These are phyloP conservation scores for Brachionus calyciflorus DNA, from an alignment of 1,140 invertebrate genomes.

Conservation along the genomic window DNA sequence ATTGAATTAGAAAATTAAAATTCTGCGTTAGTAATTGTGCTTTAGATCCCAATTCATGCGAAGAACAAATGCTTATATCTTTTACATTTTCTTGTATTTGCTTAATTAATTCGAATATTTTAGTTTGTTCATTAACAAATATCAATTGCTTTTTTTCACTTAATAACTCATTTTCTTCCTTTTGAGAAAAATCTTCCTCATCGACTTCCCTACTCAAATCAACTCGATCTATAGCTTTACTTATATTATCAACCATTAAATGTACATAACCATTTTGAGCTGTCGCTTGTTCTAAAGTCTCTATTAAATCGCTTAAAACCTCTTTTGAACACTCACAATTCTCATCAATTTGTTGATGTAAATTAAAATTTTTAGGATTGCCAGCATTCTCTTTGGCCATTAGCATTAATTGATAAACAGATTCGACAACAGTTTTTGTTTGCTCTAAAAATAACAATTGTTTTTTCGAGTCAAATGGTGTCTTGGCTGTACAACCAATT, in stretches of 20 bases:
- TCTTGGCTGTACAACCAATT: constrained; percentile 78
- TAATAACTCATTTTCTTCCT: constrained; percentile 65
- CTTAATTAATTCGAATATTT: constrained; percentile 93
- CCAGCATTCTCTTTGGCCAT: constrained; percentile 83
- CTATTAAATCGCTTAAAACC: constrained; percentile 75
- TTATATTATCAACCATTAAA: constrained; percentile 83
- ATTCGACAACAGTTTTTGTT: constrained; percentile 88
- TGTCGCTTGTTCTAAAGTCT: constrained; percentile 76
- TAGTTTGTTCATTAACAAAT: constrained; percentile 93
- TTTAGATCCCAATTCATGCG: constrained; percentile 71
- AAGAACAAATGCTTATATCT: constrained; percentile 69
- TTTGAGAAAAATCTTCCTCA: constrained; percentile 76
- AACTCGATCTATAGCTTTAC: constrained; percentile 75
- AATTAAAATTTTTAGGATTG: constrained; percentile 74
- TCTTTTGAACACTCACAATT: constrained; percentile 73
- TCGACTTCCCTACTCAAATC: constrained; percentile 65
- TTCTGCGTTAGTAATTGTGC: constrained; percentile 77
- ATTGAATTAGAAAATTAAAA: constrained; percentile 79
- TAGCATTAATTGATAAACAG: constrained; percentile 77
- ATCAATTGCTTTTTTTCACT: constrained; percentile 58
- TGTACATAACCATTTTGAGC: constrained; percentile 74
- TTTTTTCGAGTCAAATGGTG: constrained; percentile 76
- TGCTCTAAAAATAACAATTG: constrained; percentile 85
- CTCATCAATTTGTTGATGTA: constrained; percentile 80
- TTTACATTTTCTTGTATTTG: constrained; percentile 84